A percentile compares a stretch with the other conserved stretches of the same genome.
These are phyloP conservation scores for Philaethria dido DNA, from an alignment of 2,888 invertebrate species.

Conservation along the genomic window DNA sequence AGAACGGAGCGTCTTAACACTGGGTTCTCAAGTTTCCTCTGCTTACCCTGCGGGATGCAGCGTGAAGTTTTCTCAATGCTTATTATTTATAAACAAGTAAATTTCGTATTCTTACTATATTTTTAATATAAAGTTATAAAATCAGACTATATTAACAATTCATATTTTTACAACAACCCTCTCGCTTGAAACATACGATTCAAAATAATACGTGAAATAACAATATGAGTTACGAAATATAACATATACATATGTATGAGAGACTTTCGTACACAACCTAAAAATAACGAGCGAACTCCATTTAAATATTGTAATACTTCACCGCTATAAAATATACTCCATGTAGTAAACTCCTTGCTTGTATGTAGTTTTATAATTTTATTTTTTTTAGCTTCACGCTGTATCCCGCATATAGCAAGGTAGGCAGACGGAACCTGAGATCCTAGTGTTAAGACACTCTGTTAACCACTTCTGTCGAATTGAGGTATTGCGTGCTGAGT, in stretches of 20 bases:
- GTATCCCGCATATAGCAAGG: no score
- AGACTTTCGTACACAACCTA: background rate
- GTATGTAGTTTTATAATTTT: no score
- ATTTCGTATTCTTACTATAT: background rate
- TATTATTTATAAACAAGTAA: no score
- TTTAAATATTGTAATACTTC: background rate
- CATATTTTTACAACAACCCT: background rate
- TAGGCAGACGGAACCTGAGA: no score
- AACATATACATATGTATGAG: background rate
- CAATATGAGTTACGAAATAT: background rate
- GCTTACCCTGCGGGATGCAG: no score
- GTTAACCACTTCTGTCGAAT: no score
- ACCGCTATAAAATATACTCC: background rate
- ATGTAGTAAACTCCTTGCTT: background rate
- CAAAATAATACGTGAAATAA: background rate
- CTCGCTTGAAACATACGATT: background rate
- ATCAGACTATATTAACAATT: background rate
- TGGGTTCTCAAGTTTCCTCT: no score
- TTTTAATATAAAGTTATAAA: background rate
- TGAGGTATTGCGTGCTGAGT: no score
- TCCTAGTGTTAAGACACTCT: no score
- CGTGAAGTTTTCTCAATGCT: no score
- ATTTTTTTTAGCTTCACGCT: no score
- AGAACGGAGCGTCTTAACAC: no score
- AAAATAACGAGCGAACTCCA: background rate